phyloP scores from a whole-genome alignment of 2,888 invertebrate genomes.

The Clunio marinus region DNA sequence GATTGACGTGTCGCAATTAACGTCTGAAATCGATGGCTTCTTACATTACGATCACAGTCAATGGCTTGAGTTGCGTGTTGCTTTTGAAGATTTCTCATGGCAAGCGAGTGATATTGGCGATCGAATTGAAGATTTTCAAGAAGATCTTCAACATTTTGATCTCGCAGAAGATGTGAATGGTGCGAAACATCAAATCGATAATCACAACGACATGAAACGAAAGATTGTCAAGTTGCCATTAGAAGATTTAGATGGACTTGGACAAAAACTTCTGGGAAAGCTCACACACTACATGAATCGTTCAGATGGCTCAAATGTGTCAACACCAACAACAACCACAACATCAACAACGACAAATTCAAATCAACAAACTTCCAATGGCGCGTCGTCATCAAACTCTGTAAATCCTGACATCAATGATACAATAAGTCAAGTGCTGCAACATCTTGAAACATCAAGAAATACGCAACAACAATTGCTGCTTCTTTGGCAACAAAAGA shows the following conservation, averaged over 20 bases:
- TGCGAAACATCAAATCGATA: conserved; percentile 86
- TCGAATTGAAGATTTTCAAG: conserved; percentile 86
- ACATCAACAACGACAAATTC: too few relatives aligned
- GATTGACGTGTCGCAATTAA: conserved; percentile 88
- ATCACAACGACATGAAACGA: conserved; percentile 91
- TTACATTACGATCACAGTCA: conserved; percentile 93
- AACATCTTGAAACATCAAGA: conserved; percentile 81
- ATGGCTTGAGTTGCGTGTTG: conserved; percentile 93
- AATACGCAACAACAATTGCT: conserved; percentile 86
- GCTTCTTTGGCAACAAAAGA: conserved; percentile 92
- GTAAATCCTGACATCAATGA: conserved; percentile 54
- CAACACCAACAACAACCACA: conserved; percentile 40
- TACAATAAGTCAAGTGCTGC: conserved; percentile 66
- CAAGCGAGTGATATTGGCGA: conserved; percentile 90
- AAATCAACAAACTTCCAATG: conserved; percentile 18
- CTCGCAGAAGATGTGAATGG: conserved; percentile 92
- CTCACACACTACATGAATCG: conserved; percentile 43
- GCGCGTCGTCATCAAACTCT: conserved; percentile 40
- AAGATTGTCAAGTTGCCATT: conserved; percentile 90
- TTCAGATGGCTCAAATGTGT: conserved; percentile 40
- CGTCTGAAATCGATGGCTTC: conserved; percentile 89
- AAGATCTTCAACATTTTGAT: conserved; percentile 87
- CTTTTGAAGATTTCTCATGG: conserved; percentile 94
- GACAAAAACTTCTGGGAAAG: conserved; percentile 59
- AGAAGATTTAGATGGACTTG: conserved; percentile 87